Evolutionary conservation across 2,888 invertebrate genomes (phyloP).

Genomic region (Agonopterix heracliana): DNA sequence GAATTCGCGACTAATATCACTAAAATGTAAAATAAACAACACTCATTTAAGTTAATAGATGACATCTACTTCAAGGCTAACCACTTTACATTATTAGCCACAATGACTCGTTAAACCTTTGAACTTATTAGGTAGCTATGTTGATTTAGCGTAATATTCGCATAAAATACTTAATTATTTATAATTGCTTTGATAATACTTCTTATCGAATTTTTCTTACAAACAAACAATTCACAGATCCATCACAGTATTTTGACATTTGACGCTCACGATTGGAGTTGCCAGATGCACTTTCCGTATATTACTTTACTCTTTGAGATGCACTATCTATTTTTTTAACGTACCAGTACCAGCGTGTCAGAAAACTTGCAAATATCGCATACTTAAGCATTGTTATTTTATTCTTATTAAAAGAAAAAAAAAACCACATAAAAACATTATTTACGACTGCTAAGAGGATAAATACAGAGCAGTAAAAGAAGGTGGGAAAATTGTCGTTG

Average conservation of each 20-base stretch:
- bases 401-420: too few species aligned
- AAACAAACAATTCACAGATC: constrained; percentile 68
- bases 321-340: too few species aligned
- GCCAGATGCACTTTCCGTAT: too few species aligned
- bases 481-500: too few species aligned
- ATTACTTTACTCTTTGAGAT: too few species aligned
- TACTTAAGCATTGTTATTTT: too few species aligned
- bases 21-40: constrained; percentile 75
- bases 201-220: constrained; percentile 64
- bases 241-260: constrained; percentile 68
- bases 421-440: too few species aligned
- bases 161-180: constrained; percentile 35
- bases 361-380: too few species aligned
- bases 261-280: constrained; percentile 7
- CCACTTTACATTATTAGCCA: constrained; percentile 59
- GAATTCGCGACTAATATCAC: constrained; percentile 63
- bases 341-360: too few species aligned
- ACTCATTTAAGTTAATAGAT: constrained; percentile 68
- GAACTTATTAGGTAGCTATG: constrained; percentile 27
- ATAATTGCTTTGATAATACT: constrained; percentile 45
- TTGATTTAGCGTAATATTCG: constrained; percentile 27
- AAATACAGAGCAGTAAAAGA: too few species aligned
- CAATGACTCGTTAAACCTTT: constrained; percentile 37
- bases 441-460: too few species aligned
- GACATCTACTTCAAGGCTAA: constrained; percentile 77